A percentile compares a stretch with the other conserved stretches of the same genome.
Evolutionary conservation across 2,113 vertebrate genomes (phyloP).

Genomic region (Manacus vitellinus): DNA sequence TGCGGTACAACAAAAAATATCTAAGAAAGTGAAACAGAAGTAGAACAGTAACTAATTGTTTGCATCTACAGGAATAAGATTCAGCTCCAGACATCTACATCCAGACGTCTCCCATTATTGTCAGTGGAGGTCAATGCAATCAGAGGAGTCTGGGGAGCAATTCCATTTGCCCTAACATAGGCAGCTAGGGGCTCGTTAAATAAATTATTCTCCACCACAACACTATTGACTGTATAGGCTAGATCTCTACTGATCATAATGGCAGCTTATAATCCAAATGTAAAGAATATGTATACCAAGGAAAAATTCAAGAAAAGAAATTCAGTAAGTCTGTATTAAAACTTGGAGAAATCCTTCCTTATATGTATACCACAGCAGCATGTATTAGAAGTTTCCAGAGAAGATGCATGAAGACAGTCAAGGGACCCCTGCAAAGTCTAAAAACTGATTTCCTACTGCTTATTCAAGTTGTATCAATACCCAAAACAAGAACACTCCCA

Average conservation of each 20-base stretch:
- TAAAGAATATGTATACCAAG: neutral
- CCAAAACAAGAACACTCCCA: neutral
- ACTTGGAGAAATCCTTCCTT: neutral
- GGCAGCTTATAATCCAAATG: neutral
- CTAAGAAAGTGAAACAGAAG: neutral
- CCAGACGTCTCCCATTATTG: neutral
- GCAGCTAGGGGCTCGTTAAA: neutral
- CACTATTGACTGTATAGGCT: neutral
- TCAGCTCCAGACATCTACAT: neutral
- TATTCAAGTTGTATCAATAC: neutral
- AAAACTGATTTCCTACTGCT: neutral
- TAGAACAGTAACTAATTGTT: neutral
- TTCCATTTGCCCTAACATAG: neutral
- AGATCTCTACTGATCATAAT: neutral
- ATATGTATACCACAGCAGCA: fast-evolving
- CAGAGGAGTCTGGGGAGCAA: neutral
- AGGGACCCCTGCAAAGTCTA: neutral
- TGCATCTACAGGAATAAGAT: neutral
- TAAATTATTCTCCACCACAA: neutral
- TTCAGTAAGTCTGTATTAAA: neutral
- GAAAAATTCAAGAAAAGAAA: neutral
- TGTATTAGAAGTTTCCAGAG: neutral
- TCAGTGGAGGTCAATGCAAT: neutral
- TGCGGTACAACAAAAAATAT: neutral
- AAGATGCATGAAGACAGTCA: neutral